Evolutionary conservation across 2,888 invertebrate species (phyloP).

Genomic region (Synergus laeviventris): DNA sequence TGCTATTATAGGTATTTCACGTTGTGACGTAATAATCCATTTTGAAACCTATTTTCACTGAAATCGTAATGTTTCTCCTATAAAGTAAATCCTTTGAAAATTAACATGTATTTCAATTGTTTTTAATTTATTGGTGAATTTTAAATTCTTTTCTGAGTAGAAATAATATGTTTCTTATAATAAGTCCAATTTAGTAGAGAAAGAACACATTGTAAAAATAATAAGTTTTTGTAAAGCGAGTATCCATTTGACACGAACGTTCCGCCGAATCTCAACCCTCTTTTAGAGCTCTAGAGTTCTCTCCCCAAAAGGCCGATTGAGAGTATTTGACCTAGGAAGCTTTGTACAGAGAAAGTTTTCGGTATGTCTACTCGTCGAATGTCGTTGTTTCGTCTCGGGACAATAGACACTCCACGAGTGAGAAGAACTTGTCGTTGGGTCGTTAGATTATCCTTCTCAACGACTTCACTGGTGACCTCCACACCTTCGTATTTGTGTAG

Average conservation of each 20-base stretch:
- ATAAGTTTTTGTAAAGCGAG: background rate
- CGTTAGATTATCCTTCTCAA: background rate
- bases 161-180: too few species aligned
- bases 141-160: too few species aligned
- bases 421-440: background rate
- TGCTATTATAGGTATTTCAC: too few species aligned
- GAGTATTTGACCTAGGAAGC: background rate
- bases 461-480: background rate
- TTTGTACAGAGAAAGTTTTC: background rate
- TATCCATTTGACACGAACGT: background rate
- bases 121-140: too few species aligned
- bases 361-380: background rate
- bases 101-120: too few species aligned
- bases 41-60: too few species aligned
- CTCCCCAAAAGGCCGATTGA: background rate
- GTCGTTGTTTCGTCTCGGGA: background rate
- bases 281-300: background rate
- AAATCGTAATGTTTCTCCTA: too few species aligned
- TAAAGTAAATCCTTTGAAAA: too few species aligned
- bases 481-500: background rate
- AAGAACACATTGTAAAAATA: conserved; percentile 45
- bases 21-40: too few species aligned
- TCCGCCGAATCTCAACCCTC: background rate
- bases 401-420: background rate
- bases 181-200: too few species aligned